Base-by-base conservation (phyloP, 1,140 invertebrate genomes). In the Hestina assimilis region DNA sequence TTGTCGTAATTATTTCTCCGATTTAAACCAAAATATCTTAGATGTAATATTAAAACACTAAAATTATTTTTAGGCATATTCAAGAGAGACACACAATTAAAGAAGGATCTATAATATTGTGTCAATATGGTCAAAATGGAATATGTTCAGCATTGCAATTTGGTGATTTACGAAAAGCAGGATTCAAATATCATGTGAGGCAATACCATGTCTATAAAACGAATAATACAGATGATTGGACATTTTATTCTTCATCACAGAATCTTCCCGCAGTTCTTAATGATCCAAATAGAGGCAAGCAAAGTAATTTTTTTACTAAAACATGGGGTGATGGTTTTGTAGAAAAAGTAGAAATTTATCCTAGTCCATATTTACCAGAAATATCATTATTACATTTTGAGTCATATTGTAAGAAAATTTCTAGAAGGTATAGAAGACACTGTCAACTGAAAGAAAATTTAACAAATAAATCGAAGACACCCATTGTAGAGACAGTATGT, bases 251-350 rank as follows among this genome's bases (percentile, higher is more conserved):
- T 4, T 94, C 96, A 19, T 92, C 95, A 14, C 97, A 98, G 88
- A 99, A 99, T 89, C 91, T 99, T 60, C 96, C 98, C 15, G 97
- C 98, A 43, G 96, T 98, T 50, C 91, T 99, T 19, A 98, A 99
- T 89, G 98, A 99, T 90, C 98, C 98, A 0, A 93, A 94, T 41
- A 93, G 94, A 69, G 94, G 96, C 47, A 97, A 96, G 85, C 95
- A 95, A 79, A 93, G 91, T 72, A 96, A 98, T 79, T 97, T 99
- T 71, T 97, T 99, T 73, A 98, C 97, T 0, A 97, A 97, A 85
- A 98, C 97, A 61, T 99, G 98, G 98, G 98, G 98, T 29, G 97
- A 98, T 73, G 92, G 92, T 53, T 99, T 99, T 89, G 92, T 98
- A 4, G 97, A 98, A 58, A 94, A 93, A 66, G 85, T 90, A 17